Conservation (phyloP, 2,113 vertebrate species). For the Eretmochelys imbricata region DNA sequence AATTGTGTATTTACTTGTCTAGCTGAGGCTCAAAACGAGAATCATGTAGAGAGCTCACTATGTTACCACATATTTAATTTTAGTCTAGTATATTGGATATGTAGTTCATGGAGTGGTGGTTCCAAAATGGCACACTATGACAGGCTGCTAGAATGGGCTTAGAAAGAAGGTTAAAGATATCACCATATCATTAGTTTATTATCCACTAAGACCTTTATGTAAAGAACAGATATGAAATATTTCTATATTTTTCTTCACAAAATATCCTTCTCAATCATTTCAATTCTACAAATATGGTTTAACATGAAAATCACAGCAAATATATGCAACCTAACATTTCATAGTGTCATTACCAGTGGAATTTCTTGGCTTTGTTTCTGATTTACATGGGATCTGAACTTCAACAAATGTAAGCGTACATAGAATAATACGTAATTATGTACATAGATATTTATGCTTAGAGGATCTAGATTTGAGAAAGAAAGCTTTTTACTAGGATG, state of each 20-base stretch:
- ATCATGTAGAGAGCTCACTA: background rate
- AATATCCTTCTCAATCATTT: constrained; percentile 1
- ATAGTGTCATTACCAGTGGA: background rate
- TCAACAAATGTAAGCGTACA: background rate
- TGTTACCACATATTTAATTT: background rate
- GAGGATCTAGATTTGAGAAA: background rate
- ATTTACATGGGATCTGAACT: background rate
- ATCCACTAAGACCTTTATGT: background rate
- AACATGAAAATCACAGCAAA: no score
- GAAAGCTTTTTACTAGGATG: background rate
- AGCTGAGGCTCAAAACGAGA: background rate
- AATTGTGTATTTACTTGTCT: background rate
- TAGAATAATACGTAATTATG: background rate
- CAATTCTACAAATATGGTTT: background rate
- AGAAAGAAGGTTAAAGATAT: background rate
- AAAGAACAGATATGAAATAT: background rate
- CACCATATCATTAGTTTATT: background rate
- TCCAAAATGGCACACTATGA: background rate
- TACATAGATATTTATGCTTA: background rate
- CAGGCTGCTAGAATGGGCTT: background rate
- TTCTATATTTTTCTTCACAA: background rate
- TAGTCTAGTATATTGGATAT: background rate
- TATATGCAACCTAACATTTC: background rate
- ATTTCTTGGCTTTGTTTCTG: background rate
- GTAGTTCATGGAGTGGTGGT: background rate